Evolutionary conservation across 2,888 invertebrate genomes (phyloP).

Genomic region (Myopa tessellatipennis): DNA sequence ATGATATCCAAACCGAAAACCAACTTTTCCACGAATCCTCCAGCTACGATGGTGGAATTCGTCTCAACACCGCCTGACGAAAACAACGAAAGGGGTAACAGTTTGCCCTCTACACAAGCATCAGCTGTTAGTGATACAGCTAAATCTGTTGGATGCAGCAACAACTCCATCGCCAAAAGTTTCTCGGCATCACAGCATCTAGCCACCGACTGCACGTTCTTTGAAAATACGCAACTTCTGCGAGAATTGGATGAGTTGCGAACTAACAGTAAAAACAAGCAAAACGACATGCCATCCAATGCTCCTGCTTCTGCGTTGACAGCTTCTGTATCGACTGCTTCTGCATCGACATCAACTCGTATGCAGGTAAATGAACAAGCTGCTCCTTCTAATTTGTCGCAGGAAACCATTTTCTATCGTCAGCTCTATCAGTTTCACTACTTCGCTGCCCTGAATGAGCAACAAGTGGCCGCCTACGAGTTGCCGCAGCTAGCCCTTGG

Average conservation of each 20-base stretch:
- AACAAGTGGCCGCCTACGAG: slow-evolving; percentile 42
- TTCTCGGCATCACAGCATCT: slow-evolving; percentile 45
- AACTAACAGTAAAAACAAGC: not conserved
- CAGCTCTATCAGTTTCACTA: slow-evolving; percentile 41
- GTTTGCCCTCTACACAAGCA: not conserved
- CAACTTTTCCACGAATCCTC: not conserved
- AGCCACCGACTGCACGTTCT: slow-evolving; percentile 45
- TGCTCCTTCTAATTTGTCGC: not conserved
- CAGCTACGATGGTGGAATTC: not conserved
- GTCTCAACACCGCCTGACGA: not conserved
- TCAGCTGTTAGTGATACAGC: not conserved
- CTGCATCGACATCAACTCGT: slow-evolving; percentile 18
- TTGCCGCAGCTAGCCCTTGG: slow-evolving; percentile 41
- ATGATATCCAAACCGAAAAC: not conserved
- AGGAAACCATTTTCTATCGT: slow-evolving; percentile 38
- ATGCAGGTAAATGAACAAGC: slow-evolving; percentile 23
- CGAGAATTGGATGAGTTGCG: slow-evolving; percentile 24
- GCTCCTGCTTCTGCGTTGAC: not conserved
- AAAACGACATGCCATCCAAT: not conserved
- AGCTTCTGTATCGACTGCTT: slow-evolving; percentile 19
- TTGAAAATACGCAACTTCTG: slow-evolving; percentile 42
- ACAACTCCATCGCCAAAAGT: not conserved
- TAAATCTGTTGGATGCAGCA: not conserved
- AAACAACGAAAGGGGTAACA: not conserved
- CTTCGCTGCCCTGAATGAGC: slow-evolving; percentile 40